Conservation (phyloP, 2,888 invertebrate species). For the Caenorhabditis japonica region DNA sequence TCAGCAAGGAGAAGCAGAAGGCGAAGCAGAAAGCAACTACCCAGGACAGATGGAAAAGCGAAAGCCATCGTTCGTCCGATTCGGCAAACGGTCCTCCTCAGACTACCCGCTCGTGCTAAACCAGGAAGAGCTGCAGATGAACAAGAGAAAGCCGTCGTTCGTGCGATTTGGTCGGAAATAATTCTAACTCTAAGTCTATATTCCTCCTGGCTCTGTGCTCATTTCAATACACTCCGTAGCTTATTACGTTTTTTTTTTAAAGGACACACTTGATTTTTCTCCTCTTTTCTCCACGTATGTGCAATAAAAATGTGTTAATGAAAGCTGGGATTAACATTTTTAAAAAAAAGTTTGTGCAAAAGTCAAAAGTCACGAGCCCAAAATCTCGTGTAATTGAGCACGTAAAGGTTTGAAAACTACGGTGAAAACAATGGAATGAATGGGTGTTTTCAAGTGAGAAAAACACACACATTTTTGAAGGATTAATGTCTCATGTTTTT, state of each 20-base stretch:
- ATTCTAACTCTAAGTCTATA: slow-evolving; percentile 18
- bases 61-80: slow-evolving; percentile 67
- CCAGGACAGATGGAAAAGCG: slow-evolving; percentile 55
- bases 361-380: too few species aligned
- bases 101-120: slow-evolving; percentile 29
- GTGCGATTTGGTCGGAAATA: slow-evolving; percentile 66
- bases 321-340: too few species aligned
- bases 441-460: too few species aligned
- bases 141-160: slow-evolving; percentile 67
- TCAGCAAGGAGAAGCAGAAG: too few species aligned
- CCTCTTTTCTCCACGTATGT: slow-evolving; percentile 9
- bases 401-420: too few species aligned
- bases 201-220: slow-evolving; percentile 3
- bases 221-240: slow-evolving; percentile 2
- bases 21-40: too few species aligned
- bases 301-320: slow-evolving; percentile 49
- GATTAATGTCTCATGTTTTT: too few species aligned
- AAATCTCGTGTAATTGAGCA: too few species aligned
- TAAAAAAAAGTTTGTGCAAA: too few species aligned
- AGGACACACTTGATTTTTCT: not conserved
- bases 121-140: slow-evolving; percentile 35
- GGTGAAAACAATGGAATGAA: too few species aligned
- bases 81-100: slow-evolving; percentile 66
- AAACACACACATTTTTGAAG: too few species aligned
- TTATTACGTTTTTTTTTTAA: slow-evolving; percentile 3